Percentiles rank a stretch among this genome's conserved stretches.
phyloP scores from a whole-genome alignment of 2,113 vertebrate species.

The Calonectris borealis region DNA sequence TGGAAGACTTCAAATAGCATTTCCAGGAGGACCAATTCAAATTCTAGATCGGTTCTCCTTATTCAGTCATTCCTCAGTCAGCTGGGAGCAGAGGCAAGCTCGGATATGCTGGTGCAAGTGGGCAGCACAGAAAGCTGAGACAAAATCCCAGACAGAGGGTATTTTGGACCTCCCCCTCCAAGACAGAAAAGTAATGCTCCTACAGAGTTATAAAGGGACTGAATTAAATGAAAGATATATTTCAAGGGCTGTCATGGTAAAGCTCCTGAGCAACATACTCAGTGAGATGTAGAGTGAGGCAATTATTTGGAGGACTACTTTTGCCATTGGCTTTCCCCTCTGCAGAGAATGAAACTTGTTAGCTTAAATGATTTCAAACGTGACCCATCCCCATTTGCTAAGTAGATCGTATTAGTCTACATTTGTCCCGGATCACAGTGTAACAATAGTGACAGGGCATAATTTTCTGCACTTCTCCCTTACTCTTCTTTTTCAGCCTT shows the following conservation, averaged over 20 bases:
- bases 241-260: not conserved
- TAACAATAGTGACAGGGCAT: not conserved
- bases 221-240: slow-evolving; percentile 1
- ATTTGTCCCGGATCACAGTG: not conserved
- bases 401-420: not conserved
- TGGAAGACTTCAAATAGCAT: not conserved
- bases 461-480: not conserved
- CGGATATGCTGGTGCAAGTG: not conserved
- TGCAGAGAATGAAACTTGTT: not conserved
- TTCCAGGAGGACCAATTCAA: not conserved
- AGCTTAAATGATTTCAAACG: not conserved
- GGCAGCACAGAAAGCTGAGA: not conserved
- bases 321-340: not conserved
- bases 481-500: not conserved
- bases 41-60: not conserved
- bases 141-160: not conserved
- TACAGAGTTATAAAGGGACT: not conserved
- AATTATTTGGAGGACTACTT: not conserved
- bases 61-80: not conserved
- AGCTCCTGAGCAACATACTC: not conserved
- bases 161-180: not conserved
- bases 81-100: not conserved
- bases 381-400: not conserved
- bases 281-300: not conserved
- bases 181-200: not conserved